These are phyloP conservation scores for Xylocopa sonorina DNA, from an alignment of 1,140 invertebrate genomes.

Conservation along the genomic window DNA sequence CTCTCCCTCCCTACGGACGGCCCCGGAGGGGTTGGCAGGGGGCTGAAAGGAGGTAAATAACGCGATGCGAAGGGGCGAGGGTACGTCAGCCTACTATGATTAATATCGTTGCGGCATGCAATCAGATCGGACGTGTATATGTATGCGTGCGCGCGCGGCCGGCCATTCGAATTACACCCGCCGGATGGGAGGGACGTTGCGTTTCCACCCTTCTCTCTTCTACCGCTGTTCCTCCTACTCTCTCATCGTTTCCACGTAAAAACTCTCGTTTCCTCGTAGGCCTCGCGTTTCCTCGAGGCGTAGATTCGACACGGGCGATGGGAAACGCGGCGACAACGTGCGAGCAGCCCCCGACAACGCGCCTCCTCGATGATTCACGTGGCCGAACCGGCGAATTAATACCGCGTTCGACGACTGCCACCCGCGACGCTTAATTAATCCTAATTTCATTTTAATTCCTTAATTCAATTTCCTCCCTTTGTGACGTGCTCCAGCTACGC, in stretches of 20 bases:
- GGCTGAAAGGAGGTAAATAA: slow-evolving; percentile 74
- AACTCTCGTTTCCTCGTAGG: not conserved
- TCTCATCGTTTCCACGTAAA: not conserved
- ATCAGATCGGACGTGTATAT: slow-evolving; percentile 76
- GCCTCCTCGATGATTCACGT: slow-evolving; percentile 51
- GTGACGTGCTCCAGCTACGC: not conserved
- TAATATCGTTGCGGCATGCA: slow-evolving; percentile 80
- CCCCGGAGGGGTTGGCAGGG: slow-evolving; percentile 64
- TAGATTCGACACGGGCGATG: slow-evolving; percentile 9
- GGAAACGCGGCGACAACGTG: slow-evolving; percentile 7
- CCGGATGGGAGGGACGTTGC: slow-evolving; percentile 44
- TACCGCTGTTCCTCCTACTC: not conserved
- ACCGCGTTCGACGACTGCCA: slow-evolving; percentile 54
- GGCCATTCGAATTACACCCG: slow-evolving; percentile 65
- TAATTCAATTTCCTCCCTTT: slow-evolving; percentile 46
- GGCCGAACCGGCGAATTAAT: slow-evolving; percentile 57
- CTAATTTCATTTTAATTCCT: slow-evolving; percentile 64
- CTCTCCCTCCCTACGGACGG: slow-evolving; percentile 42
- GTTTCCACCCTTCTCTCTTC: slow-evolving; percentile 1
- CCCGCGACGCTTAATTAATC: slow-evolving; percentile 51
- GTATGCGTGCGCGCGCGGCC: slow-evolving; percentile 49
- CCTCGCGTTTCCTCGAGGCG: slow-evolving; percentile 31
- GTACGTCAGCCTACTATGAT: slow-evolving; percentile 77
- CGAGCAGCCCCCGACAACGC: not conserved
- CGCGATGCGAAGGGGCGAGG: slow-evolving; percentile 74